phyloP scores from a whole-genome alignment of 2,797 vertebrate species.

The Poecilia wingei region DNA sequence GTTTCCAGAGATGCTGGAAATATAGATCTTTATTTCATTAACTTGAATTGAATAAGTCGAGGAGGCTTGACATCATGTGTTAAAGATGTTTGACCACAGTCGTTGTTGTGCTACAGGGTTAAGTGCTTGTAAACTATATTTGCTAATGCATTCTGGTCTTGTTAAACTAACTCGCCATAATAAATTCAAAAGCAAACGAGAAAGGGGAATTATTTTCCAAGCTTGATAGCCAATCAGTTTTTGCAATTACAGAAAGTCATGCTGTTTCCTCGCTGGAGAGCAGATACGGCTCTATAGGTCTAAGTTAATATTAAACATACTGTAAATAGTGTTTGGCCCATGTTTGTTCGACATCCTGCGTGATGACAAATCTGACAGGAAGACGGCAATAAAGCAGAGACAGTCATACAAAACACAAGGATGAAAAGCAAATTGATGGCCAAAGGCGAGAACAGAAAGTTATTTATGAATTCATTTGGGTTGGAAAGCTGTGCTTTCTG shows the following conservation, averaged over 20 bases:
- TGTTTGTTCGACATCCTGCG: slow-evolving; percentile 14
- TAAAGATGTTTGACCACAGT: slow-evolving; percentile 22
- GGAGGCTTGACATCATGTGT: neutral
- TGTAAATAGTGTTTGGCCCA: slow-evolving; percentile 31
- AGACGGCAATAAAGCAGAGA: slow-evolving; percentile 6
- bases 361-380: slow-evolving; percentile 14
- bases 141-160: slow-evolving; percentile 39
- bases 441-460: neutral
- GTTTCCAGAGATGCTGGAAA: neutral
- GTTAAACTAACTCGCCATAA: slow-evolving; percentile 42
- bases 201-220: slow-evolving; percentile 45
- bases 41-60: slow-evolving; percentile 15
- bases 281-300: slow-evolving; percentile 8
- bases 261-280: slow-evolving; percentile 2
- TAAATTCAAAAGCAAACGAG: slow-evolving; percentile 51
- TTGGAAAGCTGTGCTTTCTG: neutral
- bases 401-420: neutral
- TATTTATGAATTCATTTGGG: neutral
- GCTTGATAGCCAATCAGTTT: slow-evolving; percentile 53
- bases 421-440: slow-evolving; percentile 1
- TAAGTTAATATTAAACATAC: slow-evolving; percentile 16
- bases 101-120: slow-evolving; percentile 33
- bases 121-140: slow-evolving; percentile 41
- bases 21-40: neutral
- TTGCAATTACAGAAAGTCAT: slow-evolving; percentile 41